Evolutionary conservation across 2,888 invertebrate genomes (phyloP).

Genomic region (Buathra laborator): DNA sequence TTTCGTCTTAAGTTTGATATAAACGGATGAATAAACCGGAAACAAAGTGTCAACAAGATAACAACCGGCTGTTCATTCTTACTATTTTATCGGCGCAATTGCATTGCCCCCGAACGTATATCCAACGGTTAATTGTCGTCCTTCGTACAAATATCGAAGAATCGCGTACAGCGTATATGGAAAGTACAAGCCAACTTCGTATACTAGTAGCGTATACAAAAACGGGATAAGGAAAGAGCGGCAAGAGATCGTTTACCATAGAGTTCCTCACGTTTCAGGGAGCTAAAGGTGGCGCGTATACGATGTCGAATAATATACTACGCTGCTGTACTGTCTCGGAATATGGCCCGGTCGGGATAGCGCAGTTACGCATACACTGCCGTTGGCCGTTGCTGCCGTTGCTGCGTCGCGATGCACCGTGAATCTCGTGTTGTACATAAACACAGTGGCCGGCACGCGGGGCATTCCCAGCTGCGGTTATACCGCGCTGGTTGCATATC

Average conservation of each 20-base stretch:
- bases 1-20: too few species aligned
- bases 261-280: constrained; percentile 73
- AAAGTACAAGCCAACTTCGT: background rate
- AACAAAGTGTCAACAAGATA: too few species aligned
- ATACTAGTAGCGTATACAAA: constrained; percentile 10
- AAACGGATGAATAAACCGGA: too few species aligned
- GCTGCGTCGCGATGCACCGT: constrained; percentile 40
- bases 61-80: too few species aligned
- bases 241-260: constrained; percentile 68
- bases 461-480: constrained; percentile 58
- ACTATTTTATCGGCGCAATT: too few species aligned
- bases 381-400: constrained; percentile 30
- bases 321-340: constrained; percentile 67
- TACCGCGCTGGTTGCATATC: constrained; percentile 46
- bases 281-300: constrained; percentile 76
- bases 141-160: constrained; percentile 1
- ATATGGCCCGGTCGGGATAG: constrained; percentile 47
- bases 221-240: background rate
- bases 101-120: too few species aligned
- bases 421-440: constrained; percentile 60
- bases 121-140: too few species aligned
- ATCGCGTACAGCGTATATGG: background rate
- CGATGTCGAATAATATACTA: constrained; percentile 77
- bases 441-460: constrained; percentile 44
- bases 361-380: constrained; percentile 58